phyloP scores from a whole-genome alignment of 2,113 vertebrate genomes.

The Hepsetus odoe region DNA sequence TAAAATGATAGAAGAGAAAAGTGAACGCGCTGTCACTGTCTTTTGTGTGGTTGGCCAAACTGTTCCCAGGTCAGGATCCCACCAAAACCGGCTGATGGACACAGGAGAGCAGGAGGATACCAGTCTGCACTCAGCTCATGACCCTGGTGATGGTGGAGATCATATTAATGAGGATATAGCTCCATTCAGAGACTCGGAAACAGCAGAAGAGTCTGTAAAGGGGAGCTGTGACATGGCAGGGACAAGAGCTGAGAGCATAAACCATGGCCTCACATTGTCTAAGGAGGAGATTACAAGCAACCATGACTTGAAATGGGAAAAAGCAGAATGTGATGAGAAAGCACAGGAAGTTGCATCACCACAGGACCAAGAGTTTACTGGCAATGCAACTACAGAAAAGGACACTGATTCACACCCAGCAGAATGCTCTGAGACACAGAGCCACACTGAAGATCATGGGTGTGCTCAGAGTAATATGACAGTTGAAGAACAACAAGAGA shows the following conservation, averaged over 20 bases:
- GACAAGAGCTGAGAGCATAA: constrained; percentile 13
- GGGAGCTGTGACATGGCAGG: neutral
- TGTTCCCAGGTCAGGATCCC: constrained; percentile 42
- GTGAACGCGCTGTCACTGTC: constrained; percentile 42
- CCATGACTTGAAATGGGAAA: neutral
- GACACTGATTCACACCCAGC: constrained; percentile 9
- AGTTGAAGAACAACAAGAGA: constrained; percentile 19
- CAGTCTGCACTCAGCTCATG: constrained; percentile 34
- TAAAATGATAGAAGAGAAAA: constrained; percentile 29
- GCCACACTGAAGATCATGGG: neutral
- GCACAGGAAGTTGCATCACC: constrained; percentile 6
- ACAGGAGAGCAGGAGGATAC: constrained; percentile 42
- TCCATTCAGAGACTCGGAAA: constrained; percentile 3
- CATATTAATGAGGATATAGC: neutral
- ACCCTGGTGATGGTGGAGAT: constrained; percentile 26
- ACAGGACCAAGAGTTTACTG: constrained; percentile 4
- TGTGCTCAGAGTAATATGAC: neutral
- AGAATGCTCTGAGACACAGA: neutral
- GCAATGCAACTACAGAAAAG: constrained; percentile 15
- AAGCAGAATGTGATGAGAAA: constrained; percentile 8
- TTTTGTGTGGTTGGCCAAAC: constrained; percentile 66
- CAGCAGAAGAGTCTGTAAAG: neutral
- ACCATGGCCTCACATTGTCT: constrained; percentile 7
- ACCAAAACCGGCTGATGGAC: constrained; percentile 43
- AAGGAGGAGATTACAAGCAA: neutral